These are phyloP conservation scores for Fistularia tabacaria DNA, from an alignment of 2,797 vertebrate species.

Conservation along the genomic window DNA sequence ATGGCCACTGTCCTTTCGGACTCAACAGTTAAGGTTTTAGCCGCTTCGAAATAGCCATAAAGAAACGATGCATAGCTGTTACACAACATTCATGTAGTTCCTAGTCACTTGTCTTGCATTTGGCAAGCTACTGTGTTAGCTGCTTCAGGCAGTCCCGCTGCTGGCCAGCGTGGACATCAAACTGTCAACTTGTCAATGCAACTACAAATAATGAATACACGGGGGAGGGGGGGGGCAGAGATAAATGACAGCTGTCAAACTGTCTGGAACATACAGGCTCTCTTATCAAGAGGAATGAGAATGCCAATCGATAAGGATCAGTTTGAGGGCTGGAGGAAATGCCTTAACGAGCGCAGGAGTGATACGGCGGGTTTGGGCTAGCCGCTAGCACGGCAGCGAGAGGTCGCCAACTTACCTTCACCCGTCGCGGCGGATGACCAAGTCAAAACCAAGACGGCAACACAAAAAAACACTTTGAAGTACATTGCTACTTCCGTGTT, in stretches of 20 bases:
- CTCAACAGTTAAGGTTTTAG: not conserved
- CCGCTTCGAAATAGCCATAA: not conserved
- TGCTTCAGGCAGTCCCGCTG: not conserved
- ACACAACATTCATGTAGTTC: not conserved
- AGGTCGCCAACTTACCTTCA: slow-evolving; percentile 60
- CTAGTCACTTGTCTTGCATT: slow-evolving; percentile 2
- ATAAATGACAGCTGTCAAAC: not conserved
- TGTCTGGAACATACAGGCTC: fast-evolving
- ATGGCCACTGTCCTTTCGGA: no score
- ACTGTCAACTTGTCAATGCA: slow-evolving; percentile 10
- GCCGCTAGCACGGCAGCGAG: slow-evolving; percentile 43
- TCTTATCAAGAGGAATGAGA: not conserved
- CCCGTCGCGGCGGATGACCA: slow-evolving; percentile 35
- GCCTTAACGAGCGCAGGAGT: slow-evolving; percentile 15
- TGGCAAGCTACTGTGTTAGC: slow-evolving; percentile 35
- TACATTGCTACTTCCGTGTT: slow-evolving; percentile 56
- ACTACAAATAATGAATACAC: not conserved
- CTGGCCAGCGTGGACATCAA: slow-evolving; percentile 23
- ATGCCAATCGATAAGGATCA: not conserved
- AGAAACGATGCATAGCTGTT: not conserved
- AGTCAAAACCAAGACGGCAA: slow-evolving; percentile 45
- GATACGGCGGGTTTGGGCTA: slow-evolving; percentile 23
- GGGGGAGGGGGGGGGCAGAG: not conserved
- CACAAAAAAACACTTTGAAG: slow-evolving; percentile 52
- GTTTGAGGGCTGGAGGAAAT: not conserved